Evolutionary conservation across 2,113 vertebrate species (phyloP).

Genomic region (Atractosteus spatula): DNA sequence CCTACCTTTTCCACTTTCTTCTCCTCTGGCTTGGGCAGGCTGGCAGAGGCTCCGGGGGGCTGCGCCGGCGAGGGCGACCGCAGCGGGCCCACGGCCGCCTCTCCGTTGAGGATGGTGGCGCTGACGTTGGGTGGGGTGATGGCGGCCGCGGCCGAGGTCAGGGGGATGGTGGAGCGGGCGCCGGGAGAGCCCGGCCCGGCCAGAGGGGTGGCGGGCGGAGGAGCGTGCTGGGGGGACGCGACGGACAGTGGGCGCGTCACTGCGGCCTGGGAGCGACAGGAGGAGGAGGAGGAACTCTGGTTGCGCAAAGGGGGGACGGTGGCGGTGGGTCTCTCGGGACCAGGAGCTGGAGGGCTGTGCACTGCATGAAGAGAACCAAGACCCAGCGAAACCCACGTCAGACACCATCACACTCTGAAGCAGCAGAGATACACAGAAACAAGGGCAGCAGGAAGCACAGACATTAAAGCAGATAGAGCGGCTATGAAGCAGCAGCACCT

Average conservation of each 20-base stretch:
- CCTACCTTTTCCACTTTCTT: constrained; percentile 89
- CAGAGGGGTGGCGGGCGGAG: constrained; percentile 54
- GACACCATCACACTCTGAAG: not conserved
- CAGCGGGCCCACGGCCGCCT: constrained; percentile 45
- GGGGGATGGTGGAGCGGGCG: constrained; percentile 70
- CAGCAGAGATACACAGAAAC: not conserved
- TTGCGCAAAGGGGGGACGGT: constrained; percentile 79
- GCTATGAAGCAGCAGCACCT: too few relatives aligned
- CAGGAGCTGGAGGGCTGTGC: constrained; percentile 72
- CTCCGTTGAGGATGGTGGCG: constrained; percentile 77
- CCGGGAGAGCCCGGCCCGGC: constrained; percentile 54
- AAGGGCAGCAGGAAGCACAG: too few relatives aligned
- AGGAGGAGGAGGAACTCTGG: constrained; percentile 84
- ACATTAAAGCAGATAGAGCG: too few relatives aligned
- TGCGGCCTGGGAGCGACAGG: constrained; percentile 75
- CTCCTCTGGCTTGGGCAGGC: constrained; percentile 67
- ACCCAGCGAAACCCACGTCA: not conserved
- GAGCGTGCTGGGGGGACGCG: constrained; percentile 73
- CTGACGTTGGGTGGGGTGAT: constrained; percentile 88
- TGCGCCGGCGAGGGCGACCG: constrained; percentile 55
- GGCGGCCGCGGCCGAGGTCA: constrained; percentile 73
- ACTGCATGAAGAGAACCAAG: constrained; percentile 40
- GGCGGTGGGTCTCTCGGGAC: constrained; percentile 77
- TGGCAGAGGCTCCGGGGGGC: constrained; percentile 48
- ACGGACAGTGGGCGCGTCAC: constrained; percentile 73